These are phyloP conservation scores for Augiades crinisus DNA, from an alignment of 2,888 invertebrate genomes.

Conservation along the genomic window DNA sequence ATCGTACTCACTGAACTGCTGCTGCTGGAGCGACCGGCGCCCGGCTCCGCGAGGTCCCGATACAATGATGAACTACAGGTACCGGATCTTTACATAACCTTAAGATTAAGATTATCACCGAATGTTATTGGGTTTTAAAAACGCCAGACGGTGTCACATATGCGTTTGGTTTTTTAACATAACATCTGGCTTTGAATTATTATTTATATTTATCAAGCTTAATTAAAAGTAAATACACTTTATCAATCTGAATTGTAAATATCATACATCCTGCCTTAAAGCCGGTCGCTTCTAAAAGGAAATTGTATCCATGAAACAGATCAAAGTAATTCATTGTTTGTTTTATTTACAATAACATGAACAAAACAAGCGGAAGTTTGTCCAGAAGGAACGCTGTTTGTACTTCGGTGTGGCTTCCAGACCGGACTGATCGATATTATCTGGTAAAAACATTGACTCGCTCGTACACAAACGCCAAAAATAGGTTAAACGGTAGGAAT, in stretches of 20 bases:
- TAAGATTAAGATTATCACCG: neutral
- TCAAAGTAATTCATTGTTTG: neutral
- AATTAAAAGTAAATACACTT: neutral
- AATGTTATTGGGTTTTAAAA: neutral
- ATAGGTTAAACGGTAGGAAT: constrained; percentile 2
- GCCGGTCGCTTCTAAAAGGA: neutral
- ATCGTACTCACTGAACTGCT: constrained; percentile 94
- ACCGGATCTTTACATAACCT: constrained; percentile 30
- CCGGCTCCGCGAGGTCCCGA: constrained; percentile 75
- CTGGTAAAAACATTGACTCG: constrained; percentile 10
- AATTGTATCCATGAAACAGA: neutral
- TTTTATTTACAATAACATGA: constrained; percentile 3
- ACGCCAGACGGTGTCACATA: neutral
- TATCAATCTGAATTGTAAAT: neutral
- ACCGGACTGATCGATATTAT: constrained; percentile 10
- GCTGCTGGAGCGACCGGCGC: constrained; percentile 76
- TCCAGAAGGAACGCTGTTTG: neutral
- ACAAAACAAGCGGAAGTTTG: neutral
- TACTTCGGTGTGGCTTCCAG: constrained; percentile 2
- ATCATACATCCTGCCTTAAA: neutral
- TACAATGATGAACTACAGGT: constrained; percentile 88
- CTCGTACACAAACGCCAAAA: constrained; percentile 12
- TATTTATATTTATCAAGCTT: neutral
- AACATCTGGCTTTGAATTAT: too few species aligned
- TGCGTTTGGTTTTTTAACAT: neutral